Base-by-base conservation (phyloP, 2,797 vertebrate genomes). In the Potorous gilbertii region DNA sequence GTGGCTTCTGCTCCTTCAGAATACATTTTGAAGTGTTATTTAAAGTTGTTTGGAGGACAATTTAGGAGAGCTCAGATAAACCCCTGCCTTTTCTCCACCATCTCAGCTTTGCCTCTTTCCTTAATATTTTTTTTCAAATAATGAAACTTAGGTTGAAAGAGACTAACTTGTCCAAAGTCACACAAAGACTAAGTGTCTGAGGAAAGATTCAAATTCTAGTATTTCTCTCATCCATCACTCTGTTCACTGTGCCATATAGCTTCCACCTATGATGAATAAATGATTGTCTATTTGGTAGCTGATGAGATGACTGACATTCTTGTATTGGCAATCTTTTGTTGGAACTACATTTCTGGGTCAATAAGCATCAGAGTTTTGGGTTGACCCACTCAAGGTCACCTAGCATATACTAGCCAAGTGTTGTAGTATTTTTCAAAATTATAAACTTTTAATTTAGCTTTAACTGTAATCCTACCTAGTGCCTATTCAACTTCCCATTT, bases 231-330 rank as follows among this genome's bases (percentile, higher is more conserved):
- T 46, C 3, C 2, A 46, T 81, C 18, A 34, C 31, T 34, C 59
- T 62, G 12, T 62, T 34, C 12, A 62, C 31, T 62, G 31, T 34
- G 31, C 31, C 59, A 62, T 34, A 0, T 62, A 62, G 13, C 31
- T 62, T 31, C 13, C 59, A 62, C 31, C 59, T 62, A 4, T 62
- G 11, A 62, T 62, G 13, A 62, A 5, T 96, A 99, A 98, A 96
- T 99, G 99, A 99, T 99, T 99, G 99, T 99, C 99, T 99, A 99
- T 99, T 98, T 99, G 99, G 98, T 99, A 99, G 97, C 99, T 99
- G 99, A 99, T 99, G 97, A 99, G 99, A 98, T 99, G 99, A 97
- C 99, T 99, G 97, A 99, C 99, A 0, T 99, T 99, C 97, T 99
- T 99, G 0, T 99, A 99, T 66, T 99, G 99, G 94, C 99, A 99